These are phyloP conservation scores for Sapajus apella DNA, from an alignment of 2,113 vertebrate species.

Conservation along the genomic window DNA sequence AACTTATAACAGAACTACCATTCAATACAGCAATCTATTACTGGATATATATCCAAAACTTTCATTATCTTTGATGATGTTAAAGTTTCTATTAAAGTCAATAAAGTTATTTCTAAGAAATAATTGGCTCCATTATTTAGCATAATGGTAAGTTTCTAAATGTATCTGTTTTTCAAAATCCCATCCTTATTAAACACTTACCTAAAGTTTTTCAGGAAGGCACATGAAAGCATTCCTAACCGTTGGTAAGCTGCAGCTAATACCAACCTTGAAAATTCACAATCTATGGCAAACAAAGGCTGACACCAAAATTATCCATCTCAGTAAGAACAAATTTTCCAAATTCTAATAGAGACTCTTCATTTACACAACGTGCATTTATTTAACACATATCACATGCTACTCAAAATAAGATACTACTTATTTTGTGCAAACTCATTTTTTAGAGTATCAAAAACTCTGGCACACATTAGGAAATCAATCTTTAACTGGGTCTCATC, in stretches of 20 bases:
- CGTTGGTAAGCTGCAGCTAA: neutral
- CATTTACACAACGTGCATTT: neutral
- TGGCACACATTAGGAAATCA: neutral
- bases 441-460: neutral
- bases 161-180: neutral
- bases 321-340: neutral
- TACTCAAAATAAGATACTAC: neutral
- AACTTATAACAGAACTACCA: too few relatives aligned
- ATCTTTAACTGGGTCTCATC: neutral
- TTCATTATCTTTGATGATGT: neutral
- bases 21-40: too few relatives aligned
- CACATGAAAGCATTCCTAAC: neutral
- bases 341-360: neutral
- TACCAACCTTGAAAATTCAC: constrained; percentile 19
- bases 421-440: constrained; percentile 26
- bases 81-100: neutral
- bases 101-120: constrained; percentile 31
- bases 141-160: neutral
- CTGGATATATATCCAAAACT: too few relatives aligned
- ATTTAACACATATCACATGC: neutral
- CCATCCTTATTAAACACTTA: neutral
- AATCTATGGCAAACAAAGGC: neutral
- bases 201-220: neutral
- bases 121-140: neutral
- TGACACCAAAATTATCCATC: constrained; percentile 18